Base-by-base conservation (phyloP, 2,888 invertebrate species). In the Conistra vaccinii region DNA sequence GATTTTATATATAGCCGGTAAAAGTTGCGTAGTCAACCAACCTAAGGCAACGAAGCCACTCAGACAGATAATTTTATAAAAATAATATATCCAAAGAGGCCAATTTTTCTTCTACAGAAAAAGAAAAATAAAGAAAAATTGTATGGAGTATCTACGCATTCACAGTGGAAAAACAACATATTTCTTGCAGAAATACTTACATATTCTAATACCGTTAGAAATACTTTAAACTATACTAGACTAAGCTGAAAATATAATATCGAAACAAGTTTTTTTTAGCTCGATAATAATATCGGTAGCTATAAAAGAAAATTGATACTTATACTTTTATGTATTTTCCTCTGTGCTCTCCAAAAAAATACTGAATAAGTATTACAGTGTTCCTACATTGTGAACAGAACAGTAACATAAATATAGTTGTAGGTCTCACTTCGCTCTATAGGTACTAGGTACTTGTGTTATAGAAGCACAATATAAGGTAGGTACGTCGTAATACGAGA, bases 61-160 rank as follows among this genome's bases (percentile, higher is more conserved):
- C 65, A 78, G 45, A 39, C 20, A 23, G 60, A 60, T 57, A 60
- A 65, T 68, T 77, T 71, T 26, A 62, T 58, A 66, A 73, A 62
- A 73, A 62, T 66, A 60, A 66, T 29, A 69, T 42, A 53, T 55
- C 45, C 32, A 42, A 29, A 29, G 20, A 66, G 32, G 32, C 6
- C 23, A 48, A 48, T 23, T 48, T 23, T 48, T 48, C 48, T 48
- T 23, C 9, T 48, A 23, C 48, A 9, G 7, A 23, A 48, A 48
- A 48, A 9, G 23, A 20, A 51, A n/a, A 53, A 3, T 5, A 20
- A 55, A n/a, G 3, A n/a, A 66, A 53, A 17, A 6, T 20, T 32
- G 26, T 39, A 7, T 35, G 23, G 35, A 78, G 42, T 68, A 39
- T 53, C 20, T 29, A 72, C n/a, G 10, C 23, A 66, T 73, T 73